Base-by-base conservation (phyloP, 2,888 invertebrate species). In the Drosophila recens region DNA sequence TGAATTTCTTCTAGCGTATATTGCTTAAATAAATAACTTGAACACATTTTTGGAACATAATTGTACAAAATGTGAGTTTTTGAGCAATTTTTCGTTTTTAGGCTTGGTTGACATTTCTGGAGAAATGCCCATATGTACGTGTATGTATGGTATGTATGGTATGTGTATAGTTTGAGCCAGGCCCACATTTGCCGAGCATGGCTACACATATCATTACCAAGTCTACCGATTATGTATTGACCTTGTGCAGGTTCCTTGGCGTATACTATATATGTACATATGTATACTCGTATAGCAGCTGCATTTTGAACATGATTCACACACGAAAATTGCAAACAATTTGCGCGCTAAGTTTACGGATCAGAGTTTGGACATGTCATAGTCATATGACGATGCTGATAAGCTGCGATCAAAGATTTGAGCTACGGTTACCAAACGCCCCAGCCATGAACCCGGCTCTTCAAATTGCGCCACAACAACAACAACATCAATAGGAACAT, bases 321-420 rank as follows among this genome's bases (percentile, higher is more conserved):
- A 30, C 46, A 11, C 33, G 0, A 38, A 51, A 45, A 51, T 13
- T 17, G 11, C 53, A 42, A 38, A 56, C 40, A 42, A 53, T 70
- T 64, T 63, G 59, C 56, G 51, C 52, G 23, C 48, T 66, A 15
- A 65, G 34, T 64, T 65, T 40, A 8, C 33, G 46, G 38, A 23
- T 42, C 51, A 20, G 49, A n/a, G 66, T 82, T 66, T 62, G 61
- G 38, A 8, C 38, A 53, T 53, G 23, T 53, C 42, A 30, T 66
- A 57, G 72, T 74, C 80, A 79, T 58, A 64, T 79, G 78, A 75
- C 63, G 56, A 20, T 20, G 57, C 64, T 77, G 84, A 83, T 84
- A 83, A 80, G 81, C 38, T 9, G 45, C 45, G 46, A 46, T 1
- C 15, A 57, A 34, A 67, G 64, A 52, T 71, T 62, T 63, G 27